Base-by-base conservation (phyloP, 1,140 invertebrate species). In the Hydropsyche tenuis region DNA sequence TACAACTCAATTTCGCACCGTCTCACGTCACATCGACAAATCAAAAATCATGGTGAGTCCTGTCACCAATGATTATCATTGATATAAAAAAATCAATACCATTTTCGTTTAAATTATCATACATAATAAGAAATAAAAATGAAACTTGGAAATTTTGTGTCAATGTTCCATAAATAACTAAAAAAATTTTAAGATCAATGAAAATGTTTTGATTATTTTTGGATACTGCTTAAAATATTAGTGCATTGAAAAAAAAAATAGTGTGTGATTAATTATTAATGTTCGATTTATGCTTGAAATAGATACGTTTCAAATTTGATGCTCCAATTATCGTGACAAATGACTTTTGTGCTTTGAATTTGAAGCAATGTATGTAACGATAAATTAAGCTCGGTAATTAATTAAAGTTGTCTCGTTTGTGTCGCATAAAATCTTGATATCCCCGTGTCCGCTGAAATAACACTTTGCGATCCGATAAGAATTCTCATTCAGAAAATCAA, bases 21-120 rank as follows among this genome's bases (percentile, higher is more conserved):
- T 45, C 51, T 20, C 53, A 69, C 53, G 25, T 16, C 56, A 30
- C 5, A 30, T 62, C 6, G 12, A 6, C 23, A 12, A 23, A 23
- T 23, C 18, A 25, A n/a, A 43, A 68, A 46, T 5, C 30, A 74
- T 74, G 73, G 73, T 74, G 65, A 69, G 73, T 25, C 23, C 16
- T 4, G 22, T 51, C 14, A 5, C 14, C 14, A 51, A 5, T 51
- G 18, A 16, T 14, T 51, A 16, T 51, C 14, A 5, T 51, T 51
- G 14, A 20, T 51, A 45, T 45, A 45, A 45, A 45, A 45, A 45
- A 45, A 45, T 45, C 42, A 45, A 14, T 9, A 45, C 7, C 6
- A 14, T 45, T 6, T 6, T 45, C 42, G 42, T 9, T 9, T 6
- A 16, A 53, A 9, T 11, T n/a, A n/a, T n/a, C n/a, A n/a, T n/a